phyloP scores from a whole-genome alignment of 2,888 invertebrate species.

The Myathropa florea region DNA sequence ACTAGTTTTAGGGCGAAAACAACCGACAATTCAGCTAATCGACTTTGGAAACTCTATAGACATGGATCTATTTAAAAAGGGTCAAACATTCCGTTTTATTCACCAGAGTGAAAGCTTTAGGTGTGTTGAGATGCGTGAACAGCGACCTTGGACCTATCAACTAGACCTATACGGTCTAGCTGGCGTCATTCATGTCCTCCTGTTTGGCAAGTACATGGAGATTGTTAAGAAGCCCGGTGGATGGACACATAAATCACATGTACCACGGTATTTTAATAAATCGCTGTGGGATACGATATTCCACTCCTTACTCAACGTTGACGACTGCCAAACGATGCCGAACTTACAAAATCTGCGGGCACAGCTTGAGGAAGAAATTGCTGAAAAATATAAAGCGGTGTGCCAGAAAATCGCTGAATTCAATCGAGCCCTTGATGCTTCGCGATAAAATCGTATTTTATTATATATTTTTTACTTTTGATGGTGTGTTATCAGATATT shows the following conservation, averaged over 20 bases:
- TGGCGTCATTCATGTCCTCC: constrained; percentile 91
- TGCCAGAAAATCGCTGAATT: constrained; percentile 77
- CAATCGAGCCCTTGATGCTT: constrained; percentile 74
- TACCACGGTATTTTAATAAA: constrained; percentile 84
- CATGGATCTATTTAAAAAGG: constrained; percentile 90
- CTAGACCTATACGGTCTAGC: constrained; percentile 95
- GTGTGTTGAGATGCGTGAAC: constrained; percentile 95
- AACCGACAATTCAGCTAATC: constrained; percentile 90
- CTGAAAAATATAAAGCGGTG: constrained; percentile 77
- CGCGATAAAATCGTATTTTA: background rate
- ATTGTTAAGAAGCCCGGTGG: constrained; percentile 82
- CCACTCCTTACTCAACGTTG: constrained; percentile 89
- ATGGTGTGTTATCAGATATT: background rate
- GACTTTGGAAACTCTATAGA: constrained; percentile 98
- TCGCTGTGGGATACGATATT: constrained; percentile 91
- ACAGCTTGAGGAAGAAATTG: constrained; percentile 77
- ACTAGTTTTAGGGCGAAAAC: constrained; percentile 80
- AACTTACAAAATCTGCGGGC: constrained; percentile 82
- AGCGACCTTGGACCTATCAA: constrained; percentile 96
- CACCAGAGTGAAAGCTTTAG: constrained; percentile 87
- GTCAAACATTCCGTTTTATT: constrained; percentile 87
- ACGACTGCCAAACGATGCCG: constrained; percentile 88
- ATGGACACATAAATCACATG: constrained; percentile 77
- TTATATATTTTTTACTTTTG: background rate
- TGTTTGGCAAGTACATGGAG: constrained; percentile 95